phyloP scores from a whole-genome alignment of 2,113 vertebrate genomes.

The Ranitomeya imitator region DNA sequence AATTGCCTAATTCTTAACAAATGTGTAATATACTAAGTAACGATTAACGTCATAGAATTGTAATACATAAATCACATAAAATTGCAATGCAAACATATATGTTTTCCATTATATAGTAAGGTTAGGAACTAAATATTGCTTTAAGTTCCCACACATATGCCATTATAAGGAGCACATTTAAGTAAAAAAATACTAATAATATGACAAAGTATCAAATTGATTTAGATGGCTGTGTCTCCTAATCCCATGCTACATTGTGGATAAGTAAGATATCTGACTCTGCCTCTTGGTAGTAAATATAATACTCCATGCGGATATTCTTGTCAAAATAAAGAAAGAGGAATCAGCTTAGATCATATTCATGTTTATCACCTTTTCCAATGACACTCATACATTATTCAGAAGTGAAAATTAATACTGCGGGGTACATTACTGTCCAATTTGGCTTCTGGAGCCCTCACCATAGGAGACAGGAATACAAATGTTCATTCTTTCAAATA shows the following conservation, averaged over 20 bases:
- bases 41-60: too few relatives aligned
- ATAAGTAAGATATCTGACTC: constrained; percentile 16
- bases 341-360: constrained; percentile 23
- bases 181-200: background rate
- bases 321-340: constrained; percentile 49
- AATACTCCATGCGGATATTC: constrained; percentile 51
- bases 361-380: constrained; percentile 46
- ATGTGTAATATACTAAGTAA: too few relatives aligned
- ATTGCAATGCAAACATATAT: background rate
- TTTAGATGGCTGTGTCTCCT: constrained; percentile 22
- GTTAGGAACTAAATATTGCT: too few relatives aligned
- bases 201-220: constrained; percentile 4
- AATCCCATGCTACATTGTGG: constrained; percentile 21
- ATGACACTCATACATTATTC: constrained; percentile 55
- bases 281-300: constrained; percentile 25
- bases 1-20: too few relatives aligned
- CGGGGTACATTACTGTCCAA: constrained; percentile 27
- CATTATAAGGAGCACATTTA: background rate
- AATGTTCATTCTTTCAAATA: constrained; percentile 3
- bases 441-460: constrained; percentile 36
- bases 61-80: background rate
- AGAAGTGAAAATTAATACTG: constrained; percentile 54
- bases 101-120: background rate
- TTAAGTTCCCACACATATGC: background rate
- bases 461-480: background rate